Evolutionary conservation across 2,113 vertebrate genomes (phyloP).

Genomic region (Pampusana beccarii): DNA sequence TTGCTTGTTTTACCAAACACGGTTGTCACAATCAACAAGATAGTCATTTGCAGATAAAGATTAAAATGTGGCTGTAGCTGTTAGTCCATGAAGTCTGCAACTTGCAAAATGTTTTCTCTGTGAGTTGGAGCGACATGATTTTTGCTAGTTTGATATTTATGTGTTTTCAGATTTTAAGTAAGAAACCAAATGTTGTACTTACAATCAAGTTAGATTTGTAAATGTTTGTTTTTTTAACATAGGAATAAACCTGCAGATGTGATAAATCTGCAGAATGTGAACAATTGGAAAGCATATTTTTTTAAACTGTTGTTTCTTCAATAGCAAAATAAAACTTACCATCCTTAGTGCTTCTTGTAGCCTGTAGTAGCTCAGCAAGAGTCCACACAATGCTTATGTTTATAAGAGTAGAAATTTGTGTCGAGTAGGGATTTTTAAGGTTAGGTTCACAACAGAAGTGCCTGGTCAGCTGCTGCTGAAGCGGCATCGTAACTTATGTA

Average conservation of each 20-base stretch:
- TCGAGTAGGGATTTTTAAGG: background rate
- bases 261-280: background rate
- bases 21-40: background rate
- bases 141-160: background rate
- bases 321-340: background rate
- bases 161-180: background rate
- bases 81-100: background rate
- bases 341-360: background rate
- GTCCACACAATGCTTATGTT: background rate
- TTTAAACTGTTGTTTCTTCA: background rate
- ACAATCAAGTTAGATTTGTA: background rate
- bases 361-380: background rate
- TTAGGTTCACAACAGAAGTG: background rate
- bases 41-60: background rate
- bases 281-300: background rate
- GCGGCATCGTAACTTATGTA: background rate
- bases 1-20: background rate
- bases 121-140: background rate
- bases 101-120: background rate
- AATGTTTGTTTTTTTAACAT: background rate
- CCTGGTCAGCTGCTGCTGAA: background rate
- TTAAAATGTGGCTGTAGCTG: background rate
- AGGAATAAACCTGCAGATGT: background rate
- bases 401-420: background rate
- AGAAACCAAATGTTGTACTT: background rate